phyloP scores from a whole-genome alignment of 2,113 vertebrate genomes.

The Callipepla squamata region DNA sequence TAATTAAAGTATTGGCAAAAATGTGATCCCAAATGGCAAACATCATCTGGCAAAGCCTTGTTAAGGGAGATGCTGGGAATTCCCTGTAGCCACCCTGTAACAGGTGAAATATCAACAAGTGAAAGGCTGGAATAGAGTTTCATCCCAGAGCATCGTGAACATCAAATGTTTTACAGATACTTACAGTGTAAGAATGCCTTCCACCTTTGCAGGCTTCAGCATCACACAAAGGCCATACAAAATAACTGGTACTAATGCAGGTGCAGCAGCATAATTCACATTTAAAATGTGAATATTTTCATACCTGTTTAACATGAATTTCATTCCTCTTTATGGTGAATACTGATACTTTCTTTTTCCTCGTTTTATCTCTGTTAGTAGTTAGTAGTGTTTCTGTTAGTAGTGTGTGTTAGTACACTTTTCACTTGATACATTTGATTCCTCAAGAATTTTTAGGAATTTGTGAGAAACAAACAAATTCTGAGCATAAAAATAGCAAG shows the following conservation, averaged over 20 bases:
- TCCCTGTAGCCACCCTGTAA: background rate
- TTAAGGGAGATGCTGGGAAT: background rate
- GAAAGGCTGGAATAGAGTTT: background rate
- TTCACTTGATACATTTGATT: background rate
- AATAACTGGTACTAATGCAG: background rate
- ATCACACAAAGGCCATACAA: rapidly evolving
- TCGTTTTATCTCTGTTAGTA: background rate
- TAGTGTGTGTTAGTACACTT: rapidly evolving
- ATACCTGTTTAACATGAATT: rapidly evolving
- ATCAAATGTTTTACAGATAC: background rate
- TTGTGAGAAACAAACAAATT: background rate
- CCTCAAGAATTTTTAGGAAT: background rate
- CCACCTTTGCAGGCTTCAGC: background rate
- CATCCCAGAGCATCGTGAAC: background rate
- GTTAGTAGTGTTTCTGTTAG: background rate
- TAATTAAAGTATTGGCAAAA: background rate
- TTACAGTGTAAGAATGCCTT: background rate
- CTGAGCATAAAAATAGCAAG: background rate
- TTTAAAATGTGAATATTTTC: rapidly evolving
- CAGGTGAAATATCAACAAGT: background rate
- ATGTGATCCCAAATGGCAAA: background rate
- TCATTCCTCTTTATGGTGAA: background rate
- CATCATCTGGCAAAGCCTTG: background rate
- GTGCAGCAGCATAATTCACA: background rate
- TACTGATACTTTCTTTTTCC: background rate